Evolutionary conservation across 2,888 invertebrate species (phyloP).

Genomic region (Noctua janthina): DNA sequence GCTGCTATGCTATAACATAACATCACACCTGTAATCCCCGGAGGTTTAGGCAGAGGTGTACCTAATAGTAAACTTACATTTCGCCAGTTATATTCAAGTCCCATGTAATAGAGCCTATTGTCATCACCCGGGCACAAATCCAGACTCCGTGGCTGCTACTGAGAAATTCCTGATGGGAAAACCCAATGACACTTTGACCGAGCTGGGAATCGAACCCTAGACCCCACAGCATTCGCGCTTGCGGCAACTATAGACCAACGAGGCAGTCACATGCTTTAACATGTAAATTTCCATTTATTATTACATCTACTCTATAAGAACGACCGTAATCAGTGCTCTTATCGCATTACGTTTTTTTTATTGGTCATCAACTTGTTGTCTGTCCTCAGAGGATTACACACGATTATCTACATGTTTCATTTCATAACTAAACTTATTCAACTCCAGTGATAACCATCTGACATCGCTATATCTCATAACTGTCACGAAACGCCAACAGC

Average conservation of each 20-base stretch:
- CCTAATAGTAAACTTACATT: neutral
- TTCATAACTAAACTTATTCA: conserved; percentile 20
- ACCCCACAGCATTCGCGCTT: no score
- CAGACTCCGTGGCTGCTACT: no score
- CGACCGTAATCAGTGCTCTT: neutral
- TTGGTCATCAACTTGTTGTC: conserved; percentile 5
- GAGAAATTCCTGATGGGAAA: no score
- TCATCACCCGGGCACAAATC: no score
- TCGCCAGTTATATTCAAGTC: neutral
- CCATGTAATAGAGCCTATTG: no score
- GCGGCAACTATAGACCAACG: no score
- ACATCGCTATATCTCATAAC: conserved; percentile 32
- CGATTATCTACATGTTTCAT: conserved; percentile 24
- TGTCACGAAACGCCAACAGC: conserved; percentile 24
- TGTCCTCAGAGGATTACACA: neutral
- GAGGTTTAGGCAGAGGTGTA: neutral
- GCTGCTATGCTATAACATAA: no score
- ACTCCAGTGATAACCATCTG: conserved; percentile 24
- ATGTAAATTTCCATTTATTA: neutral
- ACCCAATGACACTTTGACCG: no score
- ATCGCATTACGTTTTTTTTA: neutral
- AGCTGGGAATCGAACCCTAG: no score
- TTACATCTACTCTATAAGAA: neutral
- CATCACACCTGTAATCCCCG: neutral
- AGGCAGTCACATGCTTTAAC: neutral